Evolutionary conservation across 2,888 invertebrate genomes (phyloP).

Genomic region (Eupithecia vulgata): DNA sequence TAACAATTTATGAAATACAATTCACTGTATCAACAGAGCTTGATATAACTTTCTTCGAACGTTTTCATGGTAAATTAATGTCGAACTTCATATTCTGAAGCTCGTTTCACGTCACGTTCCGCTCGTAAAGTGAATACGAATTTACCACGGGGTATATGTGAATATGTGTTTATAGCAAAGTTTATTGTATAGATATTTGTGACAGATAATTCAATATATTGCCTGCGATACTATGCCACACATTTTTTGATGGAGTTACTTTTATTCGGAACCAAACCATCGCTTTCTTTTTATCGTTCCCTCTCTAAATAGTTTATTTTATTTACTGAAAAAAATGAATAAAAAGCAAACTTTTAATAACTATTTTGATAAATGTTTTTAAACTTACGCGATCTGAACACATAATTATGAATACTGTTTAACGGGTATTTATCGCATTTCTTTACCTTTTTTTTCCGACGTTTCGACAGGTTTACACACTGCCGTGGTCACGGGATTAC

Average conservation of each 20-base stretch:
- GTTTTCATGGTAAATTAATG: slow-evolving; percentile 23
- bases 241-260: not conserved
- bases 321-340: no score
- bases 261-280: not conserved
- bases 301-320: no score
- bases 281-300: not conserved
- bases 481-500: no score
- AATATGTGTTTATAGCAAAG: not conserved
- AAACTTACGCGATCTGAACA: no score
- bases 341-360: no score
- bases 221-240: no score
- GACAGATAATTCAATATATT: not conserved
- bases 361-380: no score
- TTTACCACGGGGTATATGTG: not conserved
- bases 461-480: no score
- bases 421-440: no score
- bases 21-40: slow-evolving; percentile 15
- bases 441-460: no score
- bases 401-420: no score
- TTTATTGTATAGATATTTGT: not conserved
- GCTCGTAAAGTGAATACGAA: slow-evolving; percentile 17
- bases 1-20: slow-evolving; percentile 9
- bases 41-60: slow-evolving; percentile 9
- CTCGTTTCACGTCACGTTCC: slow-evolving; percentile 14
- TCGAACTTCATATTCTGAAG: slow-evolving; percentile 10